Evolutionary conservation across 2,113 vertebrate genomes (phyloP).

Genomic region (Tetrao urogallus): DNA sequence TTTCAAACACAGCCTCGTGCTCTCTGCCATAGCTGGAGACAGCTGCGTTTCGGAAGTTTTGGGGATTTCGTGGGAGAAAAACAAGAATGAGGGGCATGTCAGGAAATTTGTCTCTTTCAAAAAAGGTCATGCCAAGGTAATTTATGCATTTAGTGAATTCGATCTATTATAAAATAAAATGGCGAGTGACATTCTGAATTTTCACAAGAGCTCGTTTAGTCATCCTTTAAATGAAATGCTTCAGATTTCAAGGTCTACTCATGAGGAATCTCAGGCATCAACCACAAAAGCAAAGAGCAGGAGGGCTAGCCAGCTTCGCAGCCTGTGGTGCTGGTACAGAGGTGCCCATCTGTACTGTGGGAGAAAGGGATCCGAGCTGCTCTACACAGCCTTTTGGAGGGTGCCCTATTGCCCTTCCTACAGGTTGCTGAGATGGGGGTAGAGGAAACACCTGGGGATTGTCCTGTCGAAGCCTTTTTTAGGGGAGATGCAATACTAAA

Average conservation of each 20-base stretch:
- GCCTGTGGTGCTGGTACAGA: neutral
- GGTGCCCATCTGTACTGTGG: neutral
- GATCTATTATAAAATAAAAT: neutral
- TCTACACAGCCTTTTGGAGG: neutral
- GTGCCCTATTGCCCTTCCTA: neutral
- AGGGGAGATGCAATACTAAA: neutral
- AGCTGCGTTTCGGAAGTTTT: neutral
- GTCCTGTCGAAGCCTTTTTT: neutral
- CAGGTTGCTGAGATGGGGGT: neutral
- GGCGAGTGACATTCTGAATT: neutral
- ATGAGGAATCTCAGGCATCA: conserved; percentile 21
- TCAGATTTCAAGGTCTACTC: neutral
- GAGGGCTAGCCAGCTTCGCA: neutral
- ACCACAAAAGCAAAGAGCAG: neutral
- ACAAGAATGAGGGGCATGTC: neutral
- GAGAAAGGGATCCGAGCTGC: neutral
- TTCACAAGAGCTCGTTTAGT: neutral
- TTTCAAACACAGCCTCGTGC: neutral
- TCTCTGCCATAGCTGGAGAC: neutral
- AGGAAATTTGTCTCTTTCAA: neutral
- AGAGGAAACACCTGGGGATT: neutral
- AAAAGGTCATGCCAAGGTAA: neutral
- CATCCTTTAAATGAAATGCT: conserved; percentile 14
- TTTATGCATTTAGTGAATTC: neutral
- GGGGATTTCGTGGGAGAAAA: fast-evolving